phyloP scores from a whole-genome alignment of 2,888 invertebrate species.

The Caenorhabditis doughertyi region DNA sequence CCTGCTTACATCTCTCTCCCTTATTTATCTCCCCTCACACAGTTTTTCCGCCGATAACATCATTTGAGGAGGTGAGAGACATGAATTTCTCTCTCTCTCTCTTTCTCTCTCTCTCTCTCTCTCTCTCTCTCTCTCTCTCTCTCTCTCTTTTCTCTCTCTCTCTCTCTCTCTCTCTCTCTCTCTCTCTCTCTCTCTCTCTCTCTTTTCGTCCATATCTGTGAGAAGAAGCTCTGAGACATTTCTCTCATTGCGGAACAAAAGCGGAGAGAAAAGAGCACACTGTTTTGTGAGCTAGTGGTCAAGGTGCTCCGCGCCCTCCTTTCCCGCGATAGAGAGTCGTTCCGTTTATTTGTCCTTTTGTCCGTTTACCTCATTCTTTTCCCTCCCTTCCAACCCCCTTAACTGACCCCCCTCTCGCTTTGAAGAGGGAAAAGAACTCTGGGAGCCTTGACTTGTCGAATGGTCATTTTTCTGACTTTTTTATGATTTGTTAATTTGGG shows the following conservation, averaged over 20 bases:
- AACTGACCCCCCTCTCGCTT: not conserved
- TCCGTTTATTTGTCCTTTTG: conserved; percentile 45
- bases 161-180: conserved; percentile 14
- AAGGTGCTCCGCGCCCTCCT: conserved; percentile 31
- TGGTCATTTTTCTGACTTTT: not conserved
- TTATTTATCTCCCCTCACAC: no score
- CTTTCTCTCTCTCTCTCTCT: not conserved
- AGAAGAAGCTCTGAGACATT: not conserved
- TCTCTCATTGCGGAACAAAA: conserved; percentile 55
- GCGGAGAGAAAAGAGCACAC: conserved; percentile 27
- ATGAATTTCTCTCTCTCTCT: no score
- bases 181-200: conserved; percentile 9
- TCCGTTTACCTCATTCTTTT: conserved; percentile 16
- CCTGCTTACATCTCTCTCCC: no score
- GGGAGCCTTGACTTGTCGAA: not conserved
- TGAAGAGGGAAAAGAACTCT: not conserved
- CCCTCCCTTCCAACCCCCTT: conserved; percentile 9
- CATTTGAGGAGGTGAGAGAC: no score
- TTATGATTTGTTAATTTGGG: not conserved
- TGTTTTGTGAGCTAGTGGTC: not conserved
- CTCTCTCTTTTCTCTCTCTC: conserved; percentile 20
- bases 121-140: not conserved
- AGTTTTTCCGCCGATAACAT: no score
- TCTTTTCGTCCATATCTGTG: not conserved
- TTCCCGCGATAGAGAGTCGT: not conserved